Base-by-base conservation (phyloP, 2,113 vertebrate genomes). In the Anguilla japonica region DNA sequence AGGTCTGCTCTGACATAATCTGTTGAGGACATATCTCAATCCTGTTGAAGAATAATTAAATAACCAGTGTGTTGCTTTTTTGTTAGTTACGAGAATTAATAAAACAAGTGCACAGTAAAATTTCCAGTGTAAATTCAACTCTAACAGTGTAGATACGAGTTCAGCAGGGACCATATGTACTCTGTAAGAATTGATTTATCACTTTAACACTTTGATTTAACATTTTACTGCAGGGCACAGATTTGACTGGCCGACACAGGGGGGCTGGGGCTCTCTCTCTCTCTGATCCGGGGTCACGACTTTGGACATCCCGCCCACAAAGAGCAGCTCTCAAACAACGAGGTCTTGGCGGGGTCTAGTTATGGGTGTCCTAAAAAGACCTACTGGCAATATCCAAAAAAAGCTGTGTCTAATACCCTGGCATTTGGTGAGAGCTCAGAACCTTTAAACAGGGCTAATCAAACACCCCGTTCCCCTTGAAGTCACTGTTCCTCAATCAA, bases 231-330 rank as follows among this genome's bases (percentile, higher is more conserved):
- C 34, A 34, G 34, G 60, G 18, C 60, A 67, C 22, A 67, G 18
- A 67, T 46, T 67, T 67, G 60, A 67, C 60, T 3, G 60, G 26
- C 11, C 11, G 71, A n/a, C 11, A 75, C 16, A 13, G 9, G n/a
- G 63, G 22, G 26, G 41, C 15, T 20, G 15, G 79, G 8, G 18
- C 34, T 80, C 41, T 80, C 79, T 16, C 4, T 14, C 39, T 81
- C 79, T 81, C 79, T 20, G 20, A 41, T 50, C 29, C 4, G 26
- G 46, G 81, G 53, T 82, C 81, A 82, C 53, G 81, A 82, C 81
- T n/a, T 81, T 26, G 22, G 79, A 2, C 41, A 22, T 2, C 22
- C 41, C 20, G 41, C 41, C 43, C 26, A 8, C 46, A 39, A 26
- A n/a, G 46, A 20, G 41, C 41, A n/a, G 81, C 41, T 82, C 22